Conservation (phyloP, 2,888 invertebrate genomes). For the Caenorhabditis auriculariae region DNA sequence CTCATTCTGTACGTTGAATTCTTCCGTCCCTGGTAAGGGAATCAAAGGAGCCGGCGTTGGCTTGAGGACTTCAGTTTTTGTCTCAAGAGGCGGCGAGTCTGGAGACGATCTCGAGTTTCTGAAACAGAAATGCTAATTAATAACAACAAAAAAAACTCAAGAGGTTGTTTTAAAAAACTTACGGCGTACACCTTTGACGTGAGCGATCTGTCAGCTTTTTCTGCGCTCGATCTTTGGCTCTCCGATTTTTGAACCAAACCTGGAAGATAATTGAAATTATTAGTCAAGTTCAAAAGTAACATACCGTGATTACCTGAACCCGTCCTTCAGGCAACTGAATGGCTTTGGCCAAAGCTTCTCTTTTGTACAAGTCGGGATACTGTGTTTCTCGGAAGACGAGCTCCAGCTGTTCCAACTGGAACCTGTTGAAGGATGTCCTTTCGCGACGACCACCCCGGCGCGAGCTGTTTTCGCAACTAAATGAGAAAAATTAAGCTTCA, state of each 20-base stretch:
- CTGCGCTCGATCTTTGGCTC: constrained; percentile 47
- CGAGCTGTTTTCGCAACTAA: constrained; percentile 11
- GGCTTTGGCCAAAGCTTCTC: constrained; percentile 31
- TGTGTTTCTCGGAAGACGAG: constrained; percentile 33
- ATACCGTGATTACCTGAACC: constrained; percentile 38
- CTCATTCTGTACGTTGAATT: constrained; percentile 33
- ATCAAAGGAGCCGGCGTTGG: constrained; percentile 21
- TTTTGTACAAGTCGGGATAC: constrained; percentile 37
- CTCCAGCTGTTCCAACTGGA: constrained; percentile 38
- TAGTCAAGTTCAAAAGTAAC: no score
- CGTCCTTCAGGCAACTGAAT: constrained; percentile 38
- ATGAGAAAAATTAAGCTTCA: no score
- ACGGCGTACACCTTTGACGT: constrained; percentile 8
- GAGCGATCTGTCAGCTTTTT: constrained; percentile 24
- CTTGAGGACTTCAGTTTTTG: constrained; percentile 16
- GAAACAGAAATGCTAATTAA: no score
- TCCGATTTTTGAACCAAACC: constrained; percentile 58
- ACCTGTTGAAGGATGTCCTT: constrained; percentile 38
- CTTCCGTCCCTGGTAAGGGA: constrained; percentile 37
- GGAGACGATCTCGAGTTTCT: constrained; percentile 21
- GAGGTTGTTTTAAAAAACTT: background rate
- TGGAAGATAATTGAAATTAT: constrained; percentile 17
- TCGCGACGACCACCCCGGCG: constrained; percentile 31
- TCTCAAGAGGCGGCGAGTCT: constrained; percentile 27
- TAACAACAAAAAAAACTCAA: background rate